Evolutionary conservation across 2,888 invertebrate species (phyloP), one percentile per base, ranked within the genome.

Genomic region (Orchesellides sinensis): DNA sequence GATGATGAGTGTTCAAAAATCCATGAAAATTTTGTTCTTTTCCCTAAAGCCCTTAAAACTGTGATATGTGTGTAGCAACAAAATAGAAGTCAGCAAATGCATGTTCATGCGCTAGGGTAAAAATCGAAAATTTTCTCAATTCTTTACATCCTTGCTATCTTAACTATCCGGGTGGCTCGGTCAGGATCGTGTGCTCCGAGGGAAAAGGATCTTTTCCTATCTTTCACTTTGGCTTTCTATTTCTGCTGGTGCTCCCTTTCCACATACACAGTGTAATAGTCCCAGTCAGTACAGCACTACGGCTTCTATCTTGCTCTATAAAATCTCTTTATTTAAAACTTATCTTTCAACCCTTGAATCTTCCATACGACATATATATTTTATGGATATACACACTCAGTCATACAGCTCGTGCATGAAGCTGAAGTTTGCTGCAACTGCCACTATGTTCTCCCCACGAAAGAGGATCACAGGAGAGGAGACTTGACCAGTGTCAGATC

Each of bases 41-140:
- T 73, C 72, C 70, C 66, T 66, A 56, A 80, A 73, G 47, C 73
- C 56, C 54, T 66, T 66, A 66, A n/a, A n/a, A 73, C 80, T 59
- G 14, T 66, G 32, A 74, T 56, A 70, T 75, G n/a, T n/a, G n/a
- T n/a, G 73, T 68, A 77, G 75, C 66, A 73, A 75, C 74, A 77
- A 69, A 77, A 68, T 73, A 78, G 69, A 40, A 29, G 59, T 65
- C 75, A 81, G 75, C 82, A 79, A 81, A 78, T 85, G 83, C 85
- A 83, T 85, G 85, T 85, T 83, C 85, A 85, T 85, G 85, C 85
- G 85, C 85, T 83, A 74, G 85, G 85, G 83, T 85, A 85, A 85
- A 85, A 85, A 85, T 85, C 85, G 85, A 85, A 85, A 85, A 82
- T 79, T 84, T 84, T 84, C 83, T 68, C 81, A 84, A 74, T 79